Percentiles rank a stretch among this genome's conserved stretches.
Evolutionary conservation across 2,113 vertebrate species (phyloP).

Genomic region (Microcebus lehilahytsara): DNA sequence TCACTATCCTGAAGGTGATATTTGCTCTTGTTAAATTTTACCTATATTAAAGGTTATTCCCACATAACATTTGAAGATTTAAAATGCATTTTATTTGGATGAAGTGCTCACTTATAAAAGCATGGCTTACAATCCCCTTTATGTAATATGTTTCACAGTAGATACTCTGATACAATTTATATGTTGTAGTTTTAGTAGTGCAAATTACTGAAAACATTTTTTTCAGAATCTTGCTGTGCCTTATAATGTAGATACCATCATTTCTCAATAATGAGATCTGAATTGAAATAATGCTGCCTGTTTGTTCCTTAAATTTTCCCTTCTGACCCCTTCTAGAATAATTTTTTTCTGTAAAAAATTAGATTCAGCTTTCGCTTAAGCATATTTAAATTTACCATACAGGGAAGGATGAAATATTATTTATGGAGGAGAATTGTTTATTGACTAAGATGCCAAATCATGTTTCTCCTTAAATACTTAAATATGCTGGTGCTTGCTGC

Average conservation of each 20-base stretch:
- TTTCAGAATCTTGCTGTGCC: neutral
- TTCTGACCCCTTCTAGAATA: neutral
- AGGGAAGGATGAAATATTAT: neutral
- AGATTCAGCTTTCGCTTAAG: neutral
- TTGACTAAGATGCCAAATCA: neutral
- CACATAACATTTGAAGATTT: neutral
- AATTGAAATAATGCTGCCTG: neutral
- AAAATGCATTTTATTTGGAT: conserved; percentile 13
- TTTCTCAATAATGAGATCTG: conserved; percentile 13
- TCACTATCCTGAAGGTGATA: neutral
- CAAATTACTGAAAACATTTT: conserved; percentile 16
- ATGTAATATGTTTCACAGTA: conserved; percentile 19
- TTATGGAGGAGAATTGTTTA: neutral
- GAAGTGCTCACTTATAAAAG: neutral
- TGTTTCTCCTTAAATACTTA: conserved; percentile 45
- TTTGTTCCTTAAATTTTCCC: neutral
- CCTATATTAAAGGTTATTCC: neutral
- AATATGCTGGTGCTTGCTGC: neutral
- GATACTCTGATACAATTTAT: neutral
- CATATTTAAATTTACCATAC: neutral
- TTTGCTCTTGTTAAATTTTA: neutral
- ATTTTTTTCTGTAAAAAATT: conserved; percentile 7
- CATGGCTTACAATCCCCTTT: neutral
- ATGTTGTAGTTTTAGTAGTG: conserved; percentile 23
- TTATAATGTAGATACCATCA: conserved; percentile 1